Evolutionary conservation across 2,797 vertebrate species (phyloP).

Genomic region (Acanthurus leucopareius): DNA sequence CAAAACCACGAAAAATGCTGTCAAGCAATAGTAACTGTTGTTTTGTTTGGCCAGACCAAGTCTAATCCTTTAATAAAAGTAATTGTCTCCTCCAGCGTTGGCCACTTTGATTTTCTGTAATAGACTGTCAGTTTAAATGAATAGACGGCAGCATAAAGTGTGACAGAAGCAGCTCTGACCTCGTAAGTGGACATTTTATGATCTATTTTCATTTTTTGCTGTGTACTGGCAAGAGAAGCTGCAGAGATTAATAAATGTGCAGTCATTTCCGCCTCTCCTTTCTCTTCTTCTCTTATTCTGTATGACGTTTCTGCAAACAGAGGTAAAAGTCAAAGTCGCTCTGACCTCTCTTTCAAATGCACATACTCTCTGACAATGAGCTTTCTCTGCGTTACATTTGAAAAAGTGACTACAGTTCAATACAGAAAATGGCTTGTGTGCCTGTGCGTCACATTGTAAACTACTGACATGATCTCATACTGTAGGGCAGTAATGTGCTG

Average conservation of each 20-base stretch:
- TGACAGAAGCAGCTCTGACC: conserved; percentile 2
- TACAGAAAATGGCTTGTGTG: conserved; percentile 16
- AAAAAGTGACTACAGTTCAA: neutral
- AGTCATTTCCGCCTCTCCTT: neutral
- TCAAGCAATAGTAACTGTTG: neutral
- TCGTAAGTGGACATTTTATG: neutral
- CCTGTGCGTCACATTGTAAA: conserved; percentile 15
- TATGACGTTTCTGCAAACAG: conserved; percentile 25
- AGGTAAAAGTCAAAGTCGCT: conserved; percentile 9
- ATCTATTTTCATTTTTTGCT: neutral
- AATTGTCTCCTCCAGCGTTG: neutral
- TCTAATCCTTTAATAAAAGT: neutral
- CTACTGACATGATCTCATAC: conserved; percentile 11
- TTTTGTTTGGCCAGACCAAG: neutral
- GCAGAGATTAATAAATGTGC: conserved; percentile 24
- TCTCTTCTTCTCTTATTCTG: conserved; percentile 5
- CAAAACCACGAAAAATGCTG: neutral
- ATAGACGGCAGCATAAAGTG: neutral
- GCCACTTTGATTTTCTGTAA: neutral
- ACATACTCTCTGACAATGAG: conserved; percentile 8
- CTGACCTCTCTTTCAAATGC: conserved; percentile 11
- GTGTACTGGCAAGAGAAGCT: neutral
- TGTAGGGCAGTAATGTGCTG: conserved; percentile 2
- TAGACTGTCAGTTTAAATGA: neutral
- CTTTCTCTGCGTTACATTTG: conserved; percentile 10